Percentiles rank a stretch among this genome's conserved stretches.
Conservation (phyloP, 1,140 invertebrate genomes). For the Drosophila asahinai region DNA sequence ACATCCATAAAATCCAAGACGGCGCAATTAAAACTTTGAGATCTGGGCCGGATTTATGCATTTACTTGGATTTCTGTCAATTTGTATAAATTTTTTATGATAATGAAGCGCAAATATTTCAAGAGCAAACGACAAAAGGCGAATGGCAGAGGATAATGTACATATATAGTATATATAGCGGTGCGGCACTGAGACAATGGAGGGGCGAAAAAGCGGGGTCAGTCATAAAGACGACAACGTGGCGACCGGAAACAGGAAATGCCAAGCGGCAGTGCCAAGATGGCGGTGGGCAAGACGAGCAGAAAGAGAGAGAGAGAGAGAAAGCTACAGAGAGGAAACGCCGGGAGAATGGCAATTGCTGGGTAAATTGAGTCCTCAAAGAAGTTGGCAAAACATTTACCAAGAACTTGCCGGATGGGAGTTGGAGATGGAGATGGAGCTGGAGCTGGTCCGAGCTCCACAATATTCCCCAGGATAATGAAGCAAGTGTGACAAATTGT, state of each 20-base stretch:
- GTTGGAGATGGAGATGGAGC: slow-evolving; percentile 2
- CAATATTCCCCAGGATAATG: slow-evolving; percentile 28
- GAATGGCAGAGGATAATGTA: slow-evolving; percentile 40
- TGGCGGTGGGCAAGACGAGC: slow-evolving; percentile 12
- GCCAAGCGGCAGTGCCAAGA: slow-evolving; percentile 70
- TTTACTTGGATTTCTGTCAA: slow-evolving; percentile 60
- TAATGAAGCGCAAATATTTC: slow-evolving; percentile 77
- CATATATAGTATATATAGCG: slow-evolving; percentile 2
- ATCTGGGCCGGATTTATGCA: slow-evolving; percentile 42
- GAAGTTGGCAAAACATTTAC: slow-evolving; percentile 64
- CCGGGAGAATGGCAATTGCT: slow-evolving; percentile 59
- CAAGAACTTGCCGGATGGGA: slow-evolving; percentile 26
- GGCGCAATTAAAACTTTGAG: slow-evolving; percentile 69
- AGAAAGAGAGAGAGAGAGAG: not conserved
- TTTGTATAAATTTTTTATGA: slow-evolving; percentile 64
- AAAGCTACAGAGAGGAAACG: slow-evolving; percentile 5
- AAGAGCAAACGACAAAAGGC: slow-evolving; percentile 63
- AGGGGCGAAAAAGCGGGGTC: slow-evolving; percentile 12
- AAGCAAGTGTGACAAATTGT: slow-evolving; percentile 53
- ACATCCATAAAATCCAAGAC: slow-evolving; percentile 55
- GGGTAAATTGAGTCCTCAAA: slow-evolving; percentile 57
- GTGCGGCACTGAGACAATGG: slow-evolving; percentile 2
- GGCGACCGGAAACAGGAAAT: slow-evolving; percentile 75
- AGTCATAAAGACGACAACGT: slow-evolving; percentile 69
- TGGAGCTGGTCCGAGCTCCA: slow-evolving; percentile 1